Conservation (phyloP, 2,113 vertebrate genomes). For the Brachyistius frenatus region DNA sequence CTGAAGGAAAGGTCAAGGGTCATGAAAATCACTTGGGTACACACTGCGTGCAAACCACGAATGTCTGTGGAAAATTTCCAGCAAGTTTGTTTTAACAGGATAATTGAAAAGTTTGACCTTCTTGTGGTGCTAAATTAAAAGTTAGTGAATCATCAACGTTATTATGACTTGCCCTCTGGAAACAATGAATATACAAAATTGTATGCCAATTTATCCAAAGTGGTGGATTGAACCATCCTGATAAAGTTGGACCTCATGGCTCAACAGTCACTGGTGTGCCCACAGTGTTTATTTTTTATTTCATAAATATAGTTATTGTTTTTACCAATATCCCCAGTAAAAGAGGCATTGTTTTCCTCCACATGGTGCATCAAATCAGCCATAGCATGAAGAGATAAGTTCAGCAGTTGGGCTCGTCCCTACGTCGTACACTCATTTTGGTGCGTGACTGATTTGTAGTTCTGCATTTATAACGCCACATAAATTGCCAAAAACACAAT, state of each 20-base stretch:
- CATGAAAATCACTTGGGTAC: too few species aligned
- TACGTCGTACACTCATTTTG: too few species aligned
- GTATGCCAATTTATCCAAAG: not conserved
- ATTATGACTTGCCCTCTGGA: conserved; percentile 4
- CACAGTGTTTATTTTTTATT: conserved; percentile 6
- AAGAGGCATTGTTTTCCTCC: conserved; percentile 27
- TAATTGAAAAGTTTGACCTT: not conserved
- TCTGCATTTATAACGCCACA: conserved; percentile 35
- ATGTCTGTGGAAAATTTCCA: not conserved
- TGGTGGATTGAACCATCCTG: not conserved
- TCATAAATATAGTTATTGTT: conserved; percentile 29
- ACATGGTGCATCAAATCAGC: conserved; percentile 49
- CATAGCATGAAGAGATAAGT: conserved; percentile 44
- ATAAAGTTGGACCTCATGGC: not conserved
- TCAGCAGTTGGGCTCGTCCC: conserved; percentile 19
- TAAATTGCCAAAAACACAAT: conserved; percentile 39
- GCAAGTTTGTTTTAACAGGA: not conserved
- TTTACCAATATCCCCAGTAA: conserved; percentile 7
- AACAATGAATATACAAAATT: conserved; percentile 1
- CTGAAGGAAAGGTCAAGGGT: too few species aligned
- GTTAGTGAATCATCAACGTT: not conserved
- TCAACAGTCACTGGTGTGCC: not conserved
- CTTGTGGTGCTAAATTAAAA: not conserved
- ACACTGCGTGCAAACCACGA: too few species aligned
- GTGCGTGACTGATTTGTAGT: not conserved